Evolutionary conservation across 2,797 vertebrate species (phyloP).

Genomic region (Chaunax sp.): DNA sequence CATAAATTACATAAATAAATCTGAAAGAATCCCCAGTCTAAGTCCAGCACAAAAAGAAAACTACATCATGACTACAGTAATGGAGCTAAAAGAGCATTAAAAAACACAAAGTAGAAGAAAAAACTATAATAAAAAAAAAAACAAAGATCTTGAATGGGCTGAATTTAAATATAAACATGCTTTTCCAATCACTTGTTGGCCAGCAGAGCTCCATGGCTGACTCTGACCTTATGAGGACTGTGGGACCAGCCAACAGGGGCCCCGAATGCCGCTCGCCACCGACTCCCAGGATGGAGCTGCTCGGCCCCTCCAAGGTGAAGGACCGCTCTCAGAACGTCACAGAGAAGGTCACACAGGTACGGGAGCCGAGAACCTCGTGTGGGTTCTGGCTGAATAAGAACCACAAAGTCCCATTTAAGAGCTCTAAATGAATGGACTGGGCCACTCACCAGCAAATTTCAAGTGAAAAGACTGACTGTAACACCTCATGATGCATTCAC

Average conservation of each 20-base stretch:
- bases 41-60: neutral
- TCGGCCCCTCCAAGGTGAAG: constrained; percentile 90
- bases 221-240: constrained; percentile 86
- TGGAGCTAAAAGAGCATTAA: neutral
- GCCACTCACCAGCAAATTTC: neutral
- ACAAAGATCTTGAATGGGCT: neutral
- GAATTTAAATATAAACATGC: neutral
- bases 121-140: too few relatives aligned
- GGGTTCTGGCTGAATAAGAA: constrained; percentile 3
- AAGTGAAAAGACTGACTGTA: neutral
- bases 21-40: neutral
- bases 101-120: too few relatives aligned
- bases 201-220: constrained; percentile 85
- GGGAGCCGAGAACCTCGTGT: constrained; percentile 15
- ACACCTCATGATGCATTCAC: neutral
- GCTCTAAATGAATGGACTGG: neutral
- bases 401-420: neutral
- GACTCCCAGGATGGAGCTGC: constrained; percentile 89
- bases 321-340: constrained; percentile 93
- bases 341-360: constrained; percentile 96
- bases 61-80: too few relatives aligned
- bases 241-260: constrained; percentile 83
- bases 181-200: constrained; percentile 9
- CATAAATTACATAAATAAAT: neutral
- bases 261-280: constrained; percentile 82